Conservation (phyloP, 2,797 vertebrate genomes). For the Ctenochaetus hawaiiensis region DNA sequence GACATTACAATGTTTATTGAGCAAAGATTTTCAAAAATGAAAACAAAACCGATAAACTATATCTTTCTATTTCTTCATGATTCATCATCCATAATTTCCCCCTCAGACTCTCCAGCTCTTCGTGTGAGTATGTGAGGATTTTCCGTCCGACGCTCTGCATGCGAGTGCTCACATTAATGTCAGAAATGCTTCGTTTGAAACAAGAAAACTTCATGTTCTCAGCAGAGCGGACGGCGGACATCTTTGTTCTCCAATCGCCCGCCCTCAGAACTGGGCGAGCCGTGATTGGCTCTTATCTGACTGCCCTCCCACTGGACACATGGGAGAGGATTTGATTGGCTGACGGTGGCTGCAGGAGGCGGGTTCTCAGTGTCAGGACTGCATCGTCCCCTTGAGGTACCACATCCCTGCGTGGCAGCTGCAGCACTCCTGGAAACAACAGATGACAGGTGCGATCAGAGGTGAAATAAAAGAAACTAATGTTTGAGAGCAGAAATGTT, state of each 20-base stretch:
- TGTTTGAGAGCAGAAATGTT: not conserved
- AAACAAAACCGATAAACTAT: conserved; percentile 29
- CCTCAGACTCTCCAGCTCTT: conserved; percentile 53
- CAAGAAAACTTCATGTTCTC: conserved; percentile 56
- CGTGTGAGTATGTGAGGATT: conserved; percentile 33
- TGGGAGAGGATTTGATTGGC: conserved; percentile 55
- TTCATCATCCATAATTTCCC: not conserved
- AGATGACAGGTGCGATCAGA: conserved; percentile 18
- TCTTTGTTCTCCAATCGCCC: conserved; percentile 45
- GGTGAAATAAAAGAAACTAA: too few relatives aligned
- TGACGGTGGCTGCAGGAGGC: conserved; percentile 40
- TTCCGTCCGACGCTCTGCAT: conserved; percentile 33
- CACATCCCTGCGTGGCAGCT: conserved; percentile 94
- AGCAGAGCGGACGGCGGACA: conserved; percentile 47
- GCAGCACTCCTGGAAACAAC: conserved; percentile 92
- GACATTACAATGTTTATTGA: conserved; percentile 76
- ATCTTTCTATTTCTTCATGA: conserved; percentile 38
- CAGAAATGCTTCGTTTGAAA: conserved; percentile 55
- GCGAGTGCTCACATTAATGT: conserved; percentile 35
- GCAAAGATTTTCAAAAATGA: conserved; percentile 55
- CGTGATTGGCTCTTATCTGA: conserved; percentile 67
- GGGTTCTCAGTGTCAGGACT: conserved; percentile 90
- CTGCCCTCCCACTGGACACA: conserved; percentile 71
- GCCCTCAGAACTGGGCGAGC: conserved; percentile 50
- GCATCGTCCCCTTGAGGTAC: conserved; percentile 97